Conservation (phyloP, 2,888 invertebrate species). For the Drosophila greeni region DNA sequence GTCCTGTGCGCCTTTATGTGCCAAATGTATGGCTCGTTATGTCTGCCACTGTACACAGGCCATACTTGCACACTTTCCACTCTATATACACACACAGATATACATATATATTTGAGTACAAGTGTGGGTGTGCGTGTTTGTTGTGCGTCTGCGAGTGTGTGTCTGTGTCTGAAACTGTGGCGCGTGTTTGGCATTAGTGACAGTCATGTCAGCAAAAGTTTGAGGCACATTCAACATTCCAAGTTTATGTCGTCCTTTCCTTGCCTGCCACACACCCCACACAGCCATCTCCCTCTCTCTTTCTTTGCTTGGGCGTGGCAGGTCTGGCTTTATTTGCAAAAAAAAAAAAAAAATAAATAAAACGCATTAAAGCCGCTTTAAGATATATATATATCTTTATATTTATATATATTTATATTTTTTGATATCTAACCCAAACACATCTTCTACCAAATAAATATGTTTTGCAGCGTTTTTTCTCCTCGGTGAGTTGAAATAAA, state of each 20-base stretch:
- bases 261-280: neutral
- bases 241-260: constrained; percentile 65
- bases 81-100: neutral
- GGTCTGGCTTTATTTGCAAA: constrained; percentile 20
- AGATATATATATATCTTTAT: neutral
- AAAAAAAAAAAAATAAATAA: too few species aligned
- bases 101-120: neutral
- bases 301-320: constrained; percentile 31
- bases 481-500: too few species aligned
- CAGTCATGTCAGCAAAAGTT: constrained; percentile 75
- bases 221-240: constrained; percentile 73
- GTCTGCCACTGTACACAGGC: constrained; percentile 44
- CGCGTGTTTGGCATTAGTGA: constrained; percentile 75
- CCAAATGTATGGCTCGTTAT: constrained; percentile 47
- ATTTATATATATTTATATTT: too few species aligned
- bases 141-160: constrained; percentile 36
- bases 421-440: too few species aligned
- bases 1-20: constrained; percentile 32
- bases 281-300: neutral
- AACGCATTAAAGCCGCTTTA: constrained; percentile 27
- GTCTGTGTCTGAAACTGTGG: constrained; percentile 70
- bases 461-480: too few species aligned
- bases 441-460: too few species aligned
- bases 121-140: constrained; percentile 30
- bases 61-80: constrained; percentile 4